Evolutionary conservation across 2,113 vertebrate species (phyloP).

Genomic region (Pteruthius melanotis): DNA sequence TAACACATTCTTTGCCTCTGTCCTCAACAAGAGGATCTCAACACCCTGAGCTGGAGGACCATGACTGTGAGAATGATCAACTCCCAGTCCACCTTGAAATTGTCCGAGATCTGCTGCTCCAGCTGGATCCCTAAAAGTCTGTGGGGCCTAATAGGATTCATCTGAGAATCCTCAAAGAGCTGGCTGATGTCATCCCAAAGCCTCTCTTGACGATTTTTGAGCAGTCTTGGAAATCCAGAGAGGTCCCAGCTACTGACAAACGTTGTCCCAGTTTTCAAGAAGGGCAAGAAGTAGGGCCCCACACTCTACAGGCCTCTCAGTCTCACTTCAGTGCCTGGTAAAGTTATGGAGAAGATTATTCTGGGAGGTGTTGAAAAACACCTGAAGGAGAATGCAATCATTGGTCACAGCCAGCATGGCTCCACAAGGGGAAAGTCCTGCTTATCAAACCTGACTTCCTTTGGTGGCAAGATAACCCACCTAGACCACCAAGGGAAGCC

Average conservation of each 20-base stretch:
- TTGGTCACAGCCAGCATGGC: neutral
- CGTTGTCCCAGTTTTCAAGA: neutral
- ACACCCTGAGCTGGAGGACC: neutral
- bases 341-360: neutral
- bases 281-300: too few species aligned
- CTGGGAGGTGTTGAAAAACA: neutral
- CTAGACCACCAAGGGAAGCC: neutral
- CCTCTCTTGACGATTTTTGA: neutral
- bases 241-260: neutral
- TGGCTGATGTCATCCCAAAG: neutral
- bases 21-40: neutral
- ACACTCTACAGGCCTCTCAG: neutral
- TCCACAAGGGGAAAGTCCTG: neutral
- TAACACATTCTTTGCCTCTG: neutral
- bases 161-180: neutral
- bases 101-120: neutral
- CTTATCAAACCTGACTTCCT: too few species aligned
- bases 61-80: rapidly evolving
- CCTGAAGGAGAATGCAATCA: neutral
- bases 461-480: neutral
- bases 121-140: too few species aligned
- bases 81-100: neutral
- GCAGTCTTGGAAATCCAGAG: neutral
- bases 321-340: neutral
- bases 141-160: neutral